phyloP scores from a whole-genome alignment of 1,140 invertebrate species.

The Vanessa tameamea region DNA sequence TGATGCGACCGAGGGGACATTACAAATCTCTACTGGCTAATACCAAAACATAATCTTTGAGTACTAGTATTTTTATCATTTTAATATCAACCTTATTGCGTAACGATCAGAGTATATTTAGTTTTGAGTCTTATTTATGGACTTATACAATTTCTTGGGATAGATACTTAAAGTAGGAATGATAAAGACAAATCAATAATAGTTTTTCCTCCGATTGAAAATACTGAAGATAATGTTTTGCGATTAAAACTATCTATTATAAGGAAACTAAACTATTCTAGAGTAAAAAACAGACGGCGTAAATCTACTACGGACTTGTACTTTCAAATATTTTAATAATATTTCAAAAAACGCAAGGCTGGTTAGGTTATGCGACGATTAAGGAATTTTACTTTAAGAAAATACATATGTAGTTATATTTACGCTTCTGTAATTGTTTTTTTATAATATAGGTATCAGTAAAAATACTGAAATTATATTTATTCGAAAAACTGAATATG shows the following conservation, averaged over 20 bases:
- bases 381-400: too few species aligned
- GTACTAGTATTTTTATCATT: background rate
- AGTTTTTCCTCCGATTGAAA: background rate
- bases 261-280: background rate
- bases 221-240: background rate
- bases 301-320: too few species aligned
- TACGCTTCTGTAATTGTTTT: too few species aligned
- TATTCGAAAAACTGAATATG: too few species aligned
- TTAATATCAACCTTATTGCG: background rate
- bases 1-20: slow-evolving; percentile 46
- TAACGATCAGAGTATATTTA: background rate
- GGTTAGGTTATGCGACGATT: too few species aligned
- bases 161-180: background rate
- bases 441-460: too few species aligned
- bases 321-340: too few species aligned
- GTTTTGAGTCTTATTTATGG: background rate
- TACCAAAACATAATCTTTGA: slow-evolving; percentile 10
- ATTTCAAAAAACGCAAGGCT: too few species aligned
- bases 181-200: background rate
- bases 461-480: too few species aligned
- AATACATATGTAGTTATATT: too few species aligned
- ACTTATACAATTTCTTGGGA: background rate
- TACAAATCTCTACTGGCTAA: slow-evolving; percentile 27
- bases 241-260: background rate
- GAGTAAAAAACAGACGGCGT: too few species aligned